Evolutionary conservation across 2,113 vertebrate species (phyloP), one percentile per base, ranked within the genome.

Genomic region (Otis tarda): DNA sequence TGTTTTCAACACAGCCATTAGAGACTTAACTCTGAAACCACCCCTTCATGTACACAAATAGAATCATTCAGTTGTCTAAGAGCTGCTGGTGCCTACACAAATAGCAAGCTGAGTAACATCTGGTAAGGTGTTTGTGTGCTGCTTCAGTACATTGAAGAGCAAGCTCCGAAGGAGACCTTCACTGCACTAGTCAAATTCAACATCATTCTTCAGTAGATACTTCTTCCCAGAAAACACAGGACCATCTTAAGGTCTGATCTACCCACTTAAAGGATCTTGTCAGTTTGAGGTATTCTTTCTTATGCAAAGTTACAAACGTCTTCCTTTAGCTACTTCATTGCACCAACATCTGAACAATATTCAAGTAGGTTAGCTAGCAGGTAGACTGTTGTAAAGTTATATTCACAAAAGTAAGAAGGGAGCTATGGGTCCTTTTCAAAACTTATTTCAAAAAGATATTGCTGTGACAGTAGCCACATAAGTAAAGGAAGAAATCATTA

Each of bases 201-300:
- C 7, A 6, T 50, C 18, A 30, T 52, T 82, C 37, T 60, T 74
- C 33, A 73, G 16, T 10, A 82, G 9, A 49, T 20, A 13, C 2
- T 9, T 60, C 23, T 68, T 10, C 12, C 33, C 12, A 10, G 49
- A 76, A 88, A 76, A 80, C 3, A 50, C 22, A 79, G 25, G 15
- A 2, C 10, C 5, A 20, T n/a, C 6, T 30, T 47, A 22, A 24
- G 20, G 17, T 37, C 7, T 0, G 0, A 57, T 65, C 9, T 31
- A 50, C 15, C 27, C 50, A 39, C 1, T n/a, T 82, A 41, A 65
- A 76, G 19, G 11, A 86, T 37, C 1, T 14, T 57, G 2, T 6
- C 20, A 4, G 9, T 70, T 52, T 53, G 9, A 4, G 21, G 7
- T 7, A 22, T 52, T 49, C 43, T 75, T 84, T 23, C 6, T 10